Evolutionary conservation across 2,113 vertebrate genomes (phyloP).

Genomic region (Spermophilus dauricus): DNA sequence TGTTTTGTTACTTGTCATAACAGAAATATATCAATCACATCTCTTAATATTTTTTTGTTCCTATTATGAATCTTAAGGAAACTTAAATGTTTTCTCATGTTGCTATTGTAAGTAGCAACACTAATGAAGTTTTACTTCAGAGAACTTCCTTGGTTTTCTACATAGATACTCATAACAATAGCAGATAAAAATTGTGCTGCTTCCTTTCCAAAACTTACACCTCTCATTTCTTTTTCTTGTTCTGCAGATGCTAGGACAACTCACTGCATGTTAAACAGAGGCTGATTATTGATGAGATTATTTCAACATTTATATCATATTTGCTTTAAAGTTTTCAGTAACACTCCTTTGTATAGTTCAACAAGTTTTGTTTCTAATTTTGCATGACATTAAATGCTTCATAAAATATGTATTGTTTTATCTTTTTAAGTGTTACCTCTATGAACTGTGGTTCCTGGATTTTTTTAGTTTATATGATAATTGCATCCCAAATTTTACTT

Average conservation of each 20-base stretch:
- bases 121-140: background rate
- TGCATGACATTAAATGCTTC: background rate
- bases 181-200: background rate
- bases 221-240: background rate
- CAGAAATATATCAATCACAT: background rate
- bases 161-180: background rate
- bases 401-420: background rate
- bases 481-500: background rate
- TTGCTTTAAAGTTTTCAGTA: background rate
- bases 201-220: background rate
- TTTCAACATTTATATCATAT: background rate
- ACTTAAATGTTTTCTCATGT: background rate
- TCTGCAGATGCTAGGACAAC: background rate
- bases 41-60: background rate
- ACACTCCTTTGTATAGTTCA: background rate
- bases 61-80: background rate
- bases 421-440: background rate
- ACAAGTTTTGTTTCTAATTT: background rate
- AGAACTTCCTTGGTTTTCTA: background rate
- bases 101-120: background rate
- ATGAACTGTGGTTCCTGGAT: background rate
- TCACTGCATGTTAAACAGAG: background rate
- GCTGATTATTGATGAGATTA: background rate
- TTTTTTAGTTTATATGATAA: background rate
- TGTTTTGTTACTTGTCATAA: background rate